Conservation (phyloP, 2,113 vertebrate species). For the Ciconia boyciana region DNA sequence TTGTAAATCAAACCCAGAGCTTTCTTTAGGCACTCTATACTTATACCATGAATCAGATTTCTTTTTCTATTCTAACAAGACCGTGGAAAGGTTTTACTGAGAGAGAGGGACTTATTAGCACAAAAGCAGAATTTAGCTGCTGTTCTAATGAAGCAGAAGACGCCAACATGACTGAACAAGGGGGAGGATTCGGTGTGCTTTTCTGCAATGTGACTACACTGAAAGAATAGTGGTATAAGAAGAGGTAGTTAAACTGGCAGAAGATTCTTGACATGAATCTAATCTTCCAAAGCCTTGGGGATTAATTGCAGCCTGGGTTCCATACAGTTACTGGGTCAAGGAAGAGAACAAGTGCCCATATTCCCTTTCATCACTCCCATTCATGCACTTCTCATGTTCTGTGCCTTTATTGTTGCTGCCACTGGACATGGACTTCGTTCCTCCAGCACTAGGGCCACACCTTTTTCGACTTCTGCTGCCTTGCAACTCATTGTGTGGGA, state of each 20-base stretch:
- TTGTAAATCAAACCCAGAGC: neutral
- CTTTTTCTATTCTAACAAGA: neutral
- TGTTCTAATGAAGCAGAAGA: neutral
- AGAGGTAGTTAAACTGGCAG: neutral
- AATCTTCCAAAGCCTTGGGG: neutral
- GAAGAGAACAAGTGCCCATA: neutral
- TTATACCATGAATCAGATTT: neutral
- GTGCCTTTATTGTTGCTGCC: neutral
- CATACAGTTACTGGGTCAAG: neutral
- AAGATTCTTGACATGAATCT: neutral
- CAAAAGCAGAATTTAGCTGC: neutral
- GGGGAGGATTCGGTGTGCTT: neutral
- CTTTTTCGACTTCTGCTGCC: neutral
- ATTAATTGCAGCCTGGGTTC: neutral
- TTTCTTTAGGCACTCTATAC: neutral
- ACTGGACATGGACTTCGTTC: neutral
- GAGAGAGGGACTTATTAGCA: neutral
- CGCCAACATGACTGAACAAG: neutral
- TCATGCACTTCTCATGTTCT: neutral
- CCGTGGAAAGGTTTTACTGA: neutral
- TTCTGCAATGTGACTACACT: neutral
- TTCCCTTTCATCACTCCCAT: neutral
- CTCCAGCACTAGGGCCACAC: neutral
- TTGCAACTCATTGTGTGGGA: neutral
- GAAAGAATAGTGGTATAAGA: neutral